Evolutionary conservation across 2,113 vertebrate species (phyloP).

Genomic region (Gymnorhina tibicen): DNA sequence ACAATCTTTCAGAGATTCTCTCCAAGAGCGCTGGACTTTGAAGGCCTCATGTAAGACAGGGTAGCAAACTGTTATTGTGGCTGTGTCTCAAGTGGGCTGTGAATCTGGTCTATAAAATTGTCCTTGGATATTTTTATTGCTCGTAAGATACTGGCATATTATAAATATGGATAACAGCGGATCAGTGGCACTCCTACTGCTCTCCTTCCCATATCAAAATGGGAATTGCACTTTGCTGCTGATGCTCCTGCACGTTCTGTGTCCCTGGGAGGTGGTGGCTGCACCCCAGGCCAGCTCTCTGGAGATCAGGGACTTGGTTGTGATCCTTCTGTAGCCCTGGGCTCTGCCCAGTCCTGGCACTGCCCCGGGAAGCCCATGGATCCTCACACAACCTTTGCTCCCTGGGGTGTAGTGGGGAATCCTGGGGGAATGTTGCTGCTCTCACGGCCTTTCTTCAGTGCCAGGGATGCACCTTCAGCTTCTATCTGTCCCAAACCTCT

Average conservation of each 20-base stretch:
- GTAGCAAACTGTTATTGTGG: background rate
- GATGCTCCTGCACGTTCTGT: background rate
- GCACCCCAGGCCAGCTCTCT: background rate
- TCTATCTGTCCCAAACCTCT: background rate
- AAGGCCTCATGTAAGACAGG: background rate
- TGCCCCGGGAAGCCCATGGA: background rate
- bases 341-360: rapidly evolving
- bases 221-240: background rate
- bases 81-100: background rate
- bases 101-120: background rate
- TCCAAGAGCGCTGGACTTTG: background rate
- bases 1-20: background rate
- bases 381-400: background rate
- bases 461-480: background rate
- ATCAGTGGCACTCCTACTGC: background rate
- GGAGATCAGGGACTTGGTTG: background rate
- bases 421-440: background rate
- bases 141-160: background rate
- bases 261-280: background rate
- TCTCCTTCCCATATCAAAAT: background rate
- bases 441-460: background rate
- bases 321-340: background rate
- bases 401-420: rapidly evolving
- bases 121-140: background rate
- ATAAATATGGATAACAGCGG: background rate